Percentiles rank a stretch among this genome's conserved stretches.
phyloP scores from a whole-genome alignment of 2,113 vertebrate genomes.

The Callaeas wilsoni region DNA sequence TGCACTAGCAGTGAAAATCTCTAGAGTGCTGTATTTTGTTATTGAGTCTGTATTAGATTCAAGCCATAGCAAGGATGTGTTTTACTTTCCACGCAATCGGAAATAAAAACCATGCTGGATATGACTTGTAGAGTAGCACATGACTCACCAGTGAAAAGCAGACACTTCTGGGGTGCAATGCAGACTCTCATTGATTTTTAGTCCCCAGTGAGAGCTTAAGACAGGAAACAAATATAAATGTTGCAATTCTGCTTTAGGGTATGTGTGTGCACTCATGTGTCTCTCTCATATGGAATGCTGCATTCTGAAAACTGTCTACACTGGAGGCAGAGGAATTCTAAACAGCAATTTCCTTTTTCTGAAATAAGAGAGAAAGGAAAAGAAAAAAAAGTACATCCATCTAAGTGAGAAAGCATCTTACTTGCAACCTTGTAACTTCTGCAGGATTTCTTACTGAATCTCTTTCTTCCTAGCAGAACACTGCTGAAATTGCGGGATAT shows the following conservation, averaged over 20 bases:
- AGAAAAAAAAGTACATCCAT: neutral
- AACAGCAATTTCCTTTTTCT: neutral
- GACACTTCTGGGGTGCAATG: neutral
- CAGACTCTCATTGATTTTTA: neutral
- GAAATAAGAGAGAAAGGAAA: neutral
- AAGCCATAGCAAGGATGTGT: neutral
- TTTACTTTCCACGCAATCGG: neutral
- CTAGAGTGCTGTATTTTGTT: neutral
- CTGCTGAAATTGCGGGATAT: neutral
- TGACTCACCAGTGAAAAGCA: neutral
- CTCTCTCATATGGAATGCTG: neutral
- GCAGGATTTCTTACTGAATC: neutral
- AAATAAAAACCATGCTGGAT: neutral
- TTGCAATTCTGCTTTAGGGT: neutral
- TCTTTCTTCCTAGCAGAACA: neutral
- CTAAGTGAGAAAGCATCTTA: neutral
- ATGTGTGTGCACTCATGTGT: neutral
- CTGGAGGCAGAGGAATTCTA: neutral
- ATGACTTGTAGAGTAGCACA: neutral
- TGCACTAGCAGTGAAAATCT: conserved; percentile 7
- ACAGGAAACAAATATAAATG: neutral
- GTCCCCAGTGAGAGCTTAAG: neutral
- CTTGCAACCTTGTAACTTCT: neutral
- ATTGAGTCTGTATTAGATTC: neutral
- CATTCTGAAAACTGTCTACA: neutral